These are phyloP conservation scores for Capitella teleta DNA, from an alignment of 1,140 invertebrate species.

Conservation along the genomic window DNA sequence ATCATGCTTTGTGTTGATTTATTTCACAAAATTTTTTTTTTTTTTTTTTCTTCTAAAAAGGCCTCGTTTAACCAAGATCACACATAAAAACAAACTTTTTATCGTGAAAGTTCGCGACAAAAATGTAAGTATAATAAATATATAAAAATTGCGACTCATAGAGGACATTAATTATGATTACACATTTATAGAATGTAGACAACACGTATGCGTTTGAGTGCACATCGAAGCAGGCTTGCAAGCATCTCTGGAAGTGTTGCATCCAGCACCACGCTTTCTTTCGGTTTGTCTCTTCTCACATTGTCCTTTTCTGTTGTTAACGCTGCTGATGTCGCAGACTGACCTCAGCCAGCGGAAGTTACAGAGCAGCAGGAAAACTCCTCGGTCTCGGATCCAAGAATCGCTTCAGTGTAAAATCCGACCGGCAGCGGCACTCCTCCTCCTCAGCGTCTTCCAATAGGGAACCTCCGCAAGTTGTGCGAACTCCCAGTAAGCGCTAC, in stretches of 20 bases:
- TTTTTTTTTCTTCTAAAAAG: no score
- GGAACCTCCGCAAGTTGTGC: conserved; percentile 71
- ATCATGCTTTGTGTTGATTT: neutral
- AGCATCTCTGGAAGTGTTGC: conserved; percentile 97
- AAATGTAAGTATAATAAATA: conserved; percentile 60
- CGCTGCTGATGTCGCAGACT: conserved; percentile 17
- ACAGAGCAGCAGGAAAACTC: conserved; percentile 50
- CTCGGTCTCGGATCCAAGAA: conserved; percentile 61
- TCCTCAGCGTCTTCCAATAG: no score
- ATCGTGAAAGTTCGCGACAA: conserved; percentile 90
- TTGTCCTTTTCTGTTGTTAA: neutral
- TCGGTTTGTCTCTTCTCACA: conserved; percentile 58
- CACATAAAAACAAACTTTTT: conserved; percentile 83
- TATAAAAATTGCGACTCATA: neutral
- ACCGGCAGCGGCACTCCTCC: no score
- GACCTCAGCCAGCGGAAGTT: conserved; percentile 20
- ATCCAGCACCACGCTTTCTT: conserved; percentile 98
- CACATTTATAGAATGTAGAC: conserved; percentile 67
- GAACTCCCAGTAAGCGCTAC: conserved; percentile 77
- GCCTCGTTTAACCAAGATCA: conserved; percentile 88
- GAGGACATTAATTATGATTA: conserved; percentile 7
- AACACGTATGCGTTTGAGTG: conserved; percentile 60
- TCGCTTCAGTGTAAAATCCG: no score
- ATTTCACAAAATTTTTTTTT: neutral
- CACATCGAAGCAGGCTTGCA: conserved; percentile 77